Evolutionary conservation across 2,113 vertebrate genomes (phyloP).

Genomic region (Axis porcinus): DNA sequence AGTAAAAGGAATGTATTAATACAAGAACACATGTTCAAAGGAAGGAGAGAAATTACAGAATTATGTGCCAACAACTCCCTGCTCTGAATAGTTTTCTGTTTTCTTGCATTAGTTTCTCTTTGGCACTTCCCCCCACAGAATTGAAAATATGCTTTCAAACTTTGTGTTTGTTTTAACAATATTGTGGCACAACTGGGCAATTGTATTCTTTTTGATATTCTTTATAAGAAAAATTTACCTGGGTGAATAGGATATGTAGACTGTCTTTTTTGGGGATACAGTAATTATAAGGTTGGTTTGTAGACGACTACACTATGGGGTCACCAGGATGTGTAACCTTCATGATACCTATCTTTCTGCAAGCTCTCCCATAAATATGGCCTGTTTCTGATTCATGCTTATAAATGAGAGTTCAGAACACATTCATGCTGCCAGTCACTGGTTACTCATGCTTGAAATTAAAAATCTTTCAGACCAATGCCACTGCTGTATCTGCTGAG

Average conservation of each 20-base stretch:
- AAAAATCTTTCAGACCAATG: conserved; percentile 39
- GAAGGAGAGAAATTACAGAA: not conserved
- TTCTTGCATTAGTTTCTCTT: not conserved
- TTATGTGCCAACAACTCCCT: not conserved
- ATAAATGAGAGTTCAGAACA: not conserved
- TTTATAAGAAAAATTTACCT: not conserved
- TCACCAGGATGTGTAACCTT: not conserved
- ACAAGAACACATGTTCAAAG: not conserved
- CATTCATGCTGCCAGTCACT: not conserved
- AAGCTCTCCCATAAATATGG: not conserved
- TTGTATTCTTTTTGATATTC: not conserved
- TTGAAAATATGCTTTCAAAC: not conserved
- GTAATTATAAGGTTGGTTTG: not conserved
- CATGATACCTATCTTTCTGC: not conserved
- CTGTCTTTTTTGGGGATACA: not conserved
- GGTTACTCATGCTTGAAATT: conserved; percentile 39
- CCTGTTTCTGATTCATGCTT: not conserved
- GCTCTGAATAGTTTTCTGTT: not conserved
- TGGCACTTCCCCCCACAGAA: not conserved
- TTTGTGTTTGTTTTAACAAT: not conserved
- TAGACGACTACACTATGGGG: not conserved
- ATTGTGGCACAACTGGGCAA: not conserved
- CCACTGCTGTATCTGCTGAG: not conserved
- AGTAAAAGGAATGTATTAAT: not conserved
- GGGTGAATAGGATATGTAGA: not conserved